phyloP scores from a whole-genome alignment of 2,888 invertebrate species.

The Dryadula phaetusa region DNA sequence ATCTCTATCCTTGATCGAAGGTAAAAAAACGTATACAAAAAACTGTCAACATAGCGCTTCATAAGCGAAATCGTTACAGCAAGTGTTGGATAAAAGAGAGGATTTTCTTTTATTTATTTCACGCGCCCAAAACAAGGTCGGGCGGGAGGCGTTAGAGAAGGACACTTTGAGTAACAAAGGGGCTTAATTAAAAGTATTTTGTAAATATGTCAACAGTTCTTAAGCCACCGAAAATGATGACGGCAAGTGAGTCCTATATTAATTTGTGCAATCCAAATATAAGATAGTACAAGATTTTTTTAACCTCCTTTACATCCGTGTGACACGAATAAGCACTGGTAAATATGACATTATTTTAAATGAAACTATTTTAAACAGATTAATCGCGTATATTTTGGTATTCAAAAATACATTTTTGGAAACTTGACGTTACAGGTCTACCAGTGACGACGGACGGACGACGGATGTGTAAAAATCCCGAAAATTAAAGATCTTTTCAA shows the following conservation, averaged over 20 bases:
- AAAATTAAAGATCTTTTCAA: too few relatives aligned
- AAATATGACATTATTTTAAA: too few relatives aligned
- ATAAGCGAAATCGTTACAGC: conserved; percentile 7
- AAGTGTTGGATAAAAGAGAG: conserved; percentile 13
- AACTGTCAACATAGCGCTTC: not conserved
- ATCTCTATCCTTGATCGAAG: not conserved
- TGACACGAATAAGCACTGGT: too few relatives aligned
- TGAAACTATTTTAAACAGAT: too few relatives aligned
- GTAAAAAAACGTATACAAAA: not conserved
- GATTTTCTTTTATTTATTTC: conserved; percentile 1
- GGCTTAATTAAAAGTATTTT: conserved; percentile 24
- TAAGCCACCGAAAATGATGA: conserved; percentile 18
- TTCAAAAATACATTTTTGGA: too few relatives aligned
- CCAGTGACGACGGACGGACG: too few relatives aligned
- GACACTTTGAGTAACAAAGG: conserved; percentile 22
- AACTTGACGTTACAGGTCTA: too few relatives aligned
- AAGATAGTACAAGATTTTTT: too few relatives aligned
- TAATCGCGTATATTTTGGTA: too few relatives aligned
- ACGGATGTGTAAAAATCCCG: too few relatives aligned
- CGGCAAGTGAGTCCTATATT: not conserved
- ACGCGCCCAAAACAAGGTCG: conserved; percentile 3
- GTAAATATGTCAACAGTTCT: conserved; percentile 25
- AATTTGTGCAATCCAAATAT: conserved; percentile 1
- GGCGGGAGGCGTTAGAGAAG: conserved; percentile 8
- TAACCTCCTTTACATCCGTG: too few relatives aligned